phyloP scores from a whole-genome alignment of 2,797 vertebrate species.

The Poecilia wingei region DNA sequence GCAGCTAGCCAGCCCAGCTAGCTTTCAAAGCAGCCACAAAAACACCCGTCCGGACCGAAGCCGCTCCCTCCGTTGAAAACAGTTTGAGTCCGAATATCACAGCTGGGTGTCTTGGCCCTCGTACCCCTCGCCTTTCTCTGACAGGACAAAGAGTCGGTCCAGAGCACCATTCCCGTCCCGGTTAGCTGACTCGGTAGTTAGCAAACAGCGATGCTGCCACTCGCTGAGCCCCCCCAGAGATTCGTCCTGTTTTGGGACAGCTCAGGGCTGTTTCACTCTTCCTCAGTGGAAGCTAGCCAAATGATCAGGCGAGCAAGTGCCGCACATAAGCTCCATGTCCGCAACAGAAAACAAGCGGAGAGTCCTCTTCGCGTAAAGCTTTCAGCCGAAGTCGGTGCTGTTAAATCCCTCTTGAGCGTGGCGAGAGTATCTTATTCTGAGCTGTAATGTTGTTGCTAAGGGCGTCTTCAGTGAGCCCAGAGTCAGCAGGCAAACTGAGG shows the following conservation, averaged over 20 bases:
- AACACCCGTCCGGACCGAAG: constrained; percentile 60
- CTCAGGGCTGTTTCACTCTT: constrained; percentile 49
- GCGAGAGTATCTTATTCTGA: constrained; percentile 57
- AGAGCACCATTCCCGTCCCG: constrained; percentile 79
- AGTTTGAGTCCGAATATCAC: constrained; percentile 67
- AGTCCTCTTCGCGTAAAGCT: constrained; percentile 24
- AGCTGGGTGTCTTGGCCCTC: constrained; percentile 55
- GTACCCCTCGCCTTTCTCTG: constrained; percentile 72
- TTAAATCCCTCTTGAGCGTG: constrained; percentile 59
- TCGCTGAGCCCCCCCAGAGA: constrained; percentile 34
- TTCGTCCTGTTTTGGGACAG: constrained; percentile 59
- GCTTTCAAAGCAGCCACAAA: constrained; percentile 66
- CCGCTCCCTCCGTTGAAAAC: constrained; percentile 62
- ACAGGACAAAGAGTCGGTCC: constrained; percentile 55
- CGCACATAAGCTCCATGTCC: constrained; percentile 49
- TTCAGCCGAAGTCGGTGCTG: constrained; percentile 41
- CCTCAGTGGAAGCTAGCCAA: constrained; percentile 50
- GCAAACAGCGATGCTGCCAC: constrained; percentile 48
- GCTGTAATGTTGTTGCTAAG: constrained; percentile 80
- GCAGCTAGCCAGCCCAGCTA: constrained; percentile 66
- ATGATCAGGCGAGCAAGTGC: constrained; percentile 50
- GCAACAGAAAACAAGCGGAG: background rate
- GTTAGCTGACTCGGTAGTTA: constrained; percentile 46
- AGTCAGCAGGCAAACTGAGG: constrained; percentile 58
- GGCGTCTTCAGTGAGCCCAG: constrained; percentile 73